phyloP scores from a whole-genome alignment of 1,140 invertebrate genomes.

The Panulirus ornatus region DNA sequence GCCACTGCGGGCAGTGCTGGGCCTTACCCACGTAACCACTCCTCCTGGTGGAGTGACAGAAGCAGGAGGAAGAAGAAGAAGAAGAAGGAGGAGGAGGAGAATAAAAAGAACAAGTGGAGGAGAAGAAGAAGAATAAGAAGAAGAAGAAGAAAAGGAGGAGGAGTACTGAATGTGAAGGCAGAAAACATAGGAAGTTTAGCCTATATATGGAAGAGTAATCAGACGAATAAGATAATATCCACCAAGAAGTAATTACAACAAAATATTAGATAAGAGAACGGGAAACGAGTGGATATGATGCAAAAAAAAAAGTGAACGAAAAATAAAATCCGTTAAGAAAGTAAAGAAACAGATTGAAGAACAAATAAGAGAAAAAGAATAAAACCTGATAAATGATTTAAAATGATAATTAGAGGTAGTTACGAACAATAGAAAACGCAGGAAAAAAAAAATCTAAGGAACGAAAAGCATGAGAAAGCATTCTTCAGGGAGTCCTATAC shows the following conservation, averaged over 20 bases:
- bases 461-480: neutral
- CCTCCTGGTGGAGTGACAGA: too few relatives aligned
- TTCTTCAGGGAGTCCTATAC: neutral
- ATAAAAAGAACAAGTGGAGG: slow-evolving; percentile 8
- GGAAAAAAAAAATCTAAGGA: neutral
- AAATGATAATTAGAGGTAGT: neutral
- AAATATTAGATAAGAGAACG: neutral
- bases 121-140: neutral
- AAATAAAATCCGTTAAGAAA: neutral
- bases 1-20: too few relatives aligned
- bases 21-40: too few relatives aligned
- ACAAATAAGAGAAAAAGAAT: slow-evolving; percentile 4
- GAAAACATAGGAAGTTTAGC: too few relatives aligned
- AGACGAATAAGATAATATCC: too few relatives aligned
- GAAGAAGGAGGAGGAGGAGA: slow-evolving; percentile 12
- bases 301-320: neutral
- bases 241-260: too few relatives aligned
- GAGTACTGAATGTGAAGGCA: neutral
- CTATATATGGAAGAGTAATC: too few relatives aligned
- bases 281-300: too few relatives aligned
- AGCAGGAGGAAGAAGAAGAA: neutral
- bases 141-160: neutral
- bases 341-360: neutral
- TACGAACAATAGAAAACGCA: neutral
- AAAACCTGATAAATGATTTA: neutral